Percentiles rank a stretch among this genome's conserved stretches.
Evolutionary conservation across 2,888 invertebrate species (phyloP).

Genomic region (Congeria kusceri): DNA sequence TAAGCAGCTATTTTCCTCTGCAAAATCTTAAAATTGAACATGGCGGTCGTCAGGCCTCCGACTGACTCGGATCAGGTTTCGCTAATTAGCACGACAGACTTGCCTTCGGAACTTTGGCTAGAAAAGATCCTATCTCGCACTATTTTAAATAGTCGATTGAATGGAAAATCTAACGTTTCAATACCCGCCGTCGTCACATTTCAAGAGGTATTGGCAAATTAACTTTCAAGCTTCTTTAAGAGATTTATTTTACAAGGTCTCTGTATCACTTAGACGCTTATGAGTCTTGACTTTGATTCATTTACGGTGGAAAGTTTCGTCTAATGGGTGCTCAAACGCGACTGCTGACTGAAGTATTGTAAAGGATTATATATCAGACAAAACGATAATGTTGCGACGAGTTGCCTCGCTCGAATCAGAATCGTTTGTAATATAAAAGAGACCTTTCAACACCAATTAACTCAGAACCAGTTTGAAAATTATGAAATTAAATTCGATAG

Average conservation of each 20-base stretch:
- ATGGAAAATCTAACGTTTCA: constrained; percentile 30
- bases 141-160: constrained; percentile 42
- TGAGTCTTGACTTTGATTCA: constrained; percentile 41
- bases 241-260: constrained; percentile 14
- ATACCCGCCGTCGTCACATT: constrained; percentile 19
- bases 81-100: constrained; percentile 3
- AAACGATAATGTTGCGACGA: background rate
- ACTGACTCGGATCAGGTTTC: constrained; percentile 14
- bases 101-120: constrained; percentile 14
- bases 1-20: background rate
- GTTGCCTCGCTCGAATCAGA: background rate
- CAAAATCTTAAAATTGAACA: background rate
- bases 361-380: background rate
- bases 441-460: background rate
- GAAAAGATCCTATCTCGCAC: constrained; percentile 31
- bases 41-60: background rate
- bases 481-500: no score
- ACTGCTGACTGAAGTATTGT: constrained; percentile 8
- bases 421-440: no score
- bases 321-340: constrained; percentile 27
- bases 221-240: constrained; percentile 28
- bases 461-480: background rate
- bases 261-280: constrained; percentile 30
- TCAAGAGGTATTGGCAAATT: constrained; percentile 21
- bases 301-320: constrained; percentile 14